These are phyloP conservation scores for Etheostoma nigrum DNA, from an alignment of 2,797 vertebrate species.

Conservation along the genomic window DNA sequence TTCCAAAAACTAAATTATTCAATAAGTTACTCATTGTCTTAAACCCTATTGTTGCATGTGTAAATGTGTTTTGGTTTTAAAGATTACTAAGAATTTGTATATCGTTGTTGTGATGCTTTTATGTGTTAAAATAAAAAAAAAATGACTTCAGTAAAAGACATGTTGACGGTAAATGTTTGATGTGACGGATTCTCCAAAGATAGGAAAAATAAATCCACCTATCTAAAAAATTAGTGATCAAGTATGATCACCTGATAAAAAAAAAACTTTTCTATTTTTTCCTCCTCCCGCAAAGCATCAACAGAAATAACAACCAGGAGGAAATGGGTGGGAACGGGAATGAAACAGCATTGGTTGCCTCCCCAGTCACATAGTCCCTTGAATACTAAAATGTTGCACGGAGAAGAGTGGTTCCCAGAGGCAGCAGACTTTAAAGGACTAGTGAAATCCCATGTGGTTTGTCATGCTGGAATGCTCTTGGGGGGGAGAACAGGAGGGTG, in stretches of 20 bases:
- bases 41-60: conserved; percentile 95
- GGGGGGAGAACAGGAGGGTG: conserved; percentile 23
- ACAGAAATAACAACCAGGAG: conserved; percentile 66
- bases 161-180: conserved; percentile 64
- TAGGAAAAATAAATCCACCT: conserved; percentile 11
- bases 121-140: conserved; percentile 91
- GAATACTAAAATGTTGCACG: conserved; percentile 85
- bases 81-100: conserved; percentile 92
- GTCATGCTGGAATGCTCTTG: conserved; percentile 84
- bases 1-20: conserved; percentile 82
- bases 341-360: conserved; percentile 76
- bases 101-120: conserved; percentile 95
- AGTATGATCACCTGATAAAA: conserved; percentile 69
- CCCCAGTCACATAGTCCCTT: conserved; percentile 83
- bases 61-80: conserved; percentile 93
- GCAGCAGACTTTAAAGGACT: conserved; percentile 86
- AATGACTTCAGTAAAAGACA: conserved; percentile 81
- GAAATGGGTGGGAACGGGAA: conserved; percentile 54
- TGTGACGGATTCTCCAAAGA: conserved; percentile 47
- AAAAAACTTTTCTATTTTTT: conserved; percentile 28
- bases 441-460: conserved; percentile 86
- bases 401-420: conserved; percentile 84
- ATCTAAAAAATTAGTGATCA: conserved; percentile 56
- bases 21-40: conserved; percentile 89
- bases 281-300: conserved; percentile 47